Evolutionary conservation across 2,797 vertebrate species (phyloP).

Genomic region (Muscicapa comitata): DNA sequence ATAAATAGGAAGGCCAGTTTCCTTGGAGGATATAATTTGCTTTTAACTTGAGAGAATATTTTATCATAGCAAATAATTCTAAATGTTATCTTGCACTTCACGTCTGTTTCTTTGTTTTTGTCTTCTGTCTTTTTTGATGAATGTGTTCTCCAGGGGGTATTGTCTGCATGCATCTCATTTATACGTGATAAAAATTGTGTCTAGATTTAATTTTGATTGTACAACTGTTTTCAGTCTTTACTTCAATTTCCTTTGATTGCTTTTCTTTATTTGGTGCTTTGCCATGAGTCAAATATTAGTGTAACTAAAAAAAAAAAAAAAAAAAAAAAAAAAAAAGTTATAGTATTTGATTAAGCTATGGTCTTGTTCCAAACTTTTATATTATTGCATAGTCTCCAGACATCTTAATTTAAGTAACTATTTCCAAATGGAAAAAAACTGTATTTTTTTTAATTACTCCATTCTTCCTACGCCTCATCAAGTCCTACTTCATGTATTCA

Average conservation of each 20-base stretch:
- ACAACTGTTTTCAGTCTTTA: not conserved
- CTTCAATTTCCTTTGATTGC: not conserved
- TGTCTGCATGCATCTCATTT: slow-evolving; percentile 1
- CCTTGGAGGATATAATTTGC: slow-evolving; percentile 27
- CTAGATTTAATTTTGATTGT: slow-evolving; percentile 36
- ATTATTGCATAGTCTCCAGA: not conserved
- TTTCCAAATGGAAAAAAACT: not conserved
- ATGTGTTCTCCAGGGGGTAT: not conserved
- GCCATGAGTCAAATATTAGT: not conserved
- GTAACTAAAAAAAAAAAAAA: not conserved
- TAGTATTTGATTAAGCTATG: not conserved
- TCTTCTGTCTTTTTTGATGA: slow-evolving; percentile 17
- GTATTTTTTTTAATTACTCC: not conserved
- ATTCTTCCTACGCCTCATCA: not conserved
- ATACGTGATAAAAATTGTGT: not conserved
- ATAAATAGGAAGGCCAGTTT: slow-evolving; percentile 44
- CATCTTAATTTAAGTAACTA: not conserved
- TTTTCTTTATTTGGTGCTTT: not conserved
- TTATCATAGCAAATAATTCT: slow-evolving; percentile 16
- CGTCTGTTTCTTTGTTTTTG: slow-evolving; percentile 17
- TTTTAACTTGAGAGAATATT: slow-evolving; percentile 33
- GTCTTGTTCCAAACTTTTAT: not conserved
- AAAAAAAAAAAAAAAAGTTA: not conserved
- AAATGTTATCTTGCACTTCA: slow-evolving; percentile 24
- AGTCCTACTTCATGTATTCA: not conserved